A percentile compares a stretch with the other conserved stretches of the same genome.
phyloP scores from a whole-genome alignment of 2,113 vertebrate species.

The Podarcis muralis region DNA sequence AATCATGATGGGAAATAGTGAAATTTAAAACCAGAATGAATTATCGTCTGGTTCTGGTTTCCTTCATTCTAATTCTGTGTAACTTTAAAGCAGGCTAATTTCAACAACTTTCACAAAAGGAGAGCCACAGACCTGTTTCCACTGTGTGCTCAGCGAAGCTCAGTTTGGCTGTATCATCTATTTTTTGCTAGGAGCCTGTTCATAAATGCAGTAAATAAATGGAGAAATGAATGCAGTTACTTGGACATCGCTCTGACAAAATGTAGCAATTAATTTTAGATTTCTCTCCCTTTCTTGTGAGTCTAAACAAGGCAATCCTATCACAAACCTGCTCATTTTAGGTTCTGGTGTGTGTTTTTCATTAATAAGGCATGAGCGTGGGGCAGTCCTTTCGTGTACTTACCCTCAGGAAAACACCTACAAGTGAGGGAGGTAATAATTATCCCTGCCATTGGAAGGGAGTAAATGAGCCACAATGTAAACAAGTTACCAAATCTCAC shows the following conservation, averaged over 20 bases:
- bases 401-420: conserved; percentile 13
- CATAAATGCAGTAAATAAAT: background rate
- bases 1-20: background rate
- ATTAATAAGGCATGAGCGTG: conserved; percentile 5
- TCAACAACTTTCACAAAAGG: background rate
- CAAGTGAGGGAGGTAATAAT: conserved; percentile 7
- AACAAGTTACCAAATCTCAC: conserved; percentile 21
- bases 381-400: background rate
- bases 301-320: background rate
- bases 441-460: background rate
- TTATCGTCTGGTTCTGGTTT: background rate
- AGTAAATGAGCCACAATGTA: background rate
- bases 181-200: background rate
- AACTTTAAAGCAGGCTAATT: background rate
- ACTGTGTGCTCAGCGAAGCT: background rate
- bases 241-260: background rate
- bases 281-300: background rate
- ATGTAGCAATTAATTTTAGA: background rate
- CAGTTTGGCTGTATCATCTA: background rate
- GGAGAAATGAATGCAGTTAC: background rate
- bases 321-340: background rate
- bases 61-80: background rate
- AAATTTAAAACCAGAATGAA: background rate
- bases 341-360: background rate
- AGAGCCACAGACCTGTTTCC: background rate